Percentiles rank a stretch among this genome's conserved stretches.
Conservation (phyloP, 2,797 vertebrate species). For the Eutrigla gurnardus region DNA sequence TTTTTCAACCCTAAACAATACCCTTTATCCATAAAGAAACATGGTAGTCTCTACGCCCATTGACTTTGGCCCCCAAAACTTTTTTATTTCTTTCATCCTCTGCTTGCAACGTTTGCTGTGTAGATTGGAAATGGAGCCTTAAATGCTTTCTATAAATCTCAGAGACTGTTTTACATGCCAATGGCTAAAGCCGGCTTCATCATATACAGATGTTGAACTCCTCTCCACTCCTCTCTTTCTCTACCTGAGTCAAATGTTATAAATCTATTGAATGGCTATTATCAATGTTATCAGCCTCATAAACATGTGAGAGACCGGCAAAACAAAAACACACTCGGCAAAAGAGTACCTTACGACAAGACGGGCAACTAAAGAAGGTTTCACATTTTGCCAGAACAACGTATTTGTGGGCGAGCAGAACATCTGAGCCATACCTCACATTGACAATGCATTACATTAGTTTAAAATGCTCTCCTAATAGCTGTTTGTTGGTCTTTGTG, state of each 20-base stretch:
- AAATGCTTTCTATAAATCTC: slow-evolving; percentile 57
- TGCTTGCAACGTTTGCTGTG: slow-evolving; percentile 30
- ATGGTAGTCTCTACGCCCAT: not conserved
- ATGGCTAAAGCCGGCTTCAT: slow-evolving; percentile 73
- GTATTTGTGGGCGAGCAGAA: no score
- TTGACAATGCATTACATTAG: no score
- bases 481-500: no score
- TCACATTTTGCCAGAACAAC: no score
- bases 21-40: not conserved
- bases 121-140: slow-evolving; percentile 59
- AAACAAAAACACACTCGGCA: not conserved
- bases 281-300: not conserved
- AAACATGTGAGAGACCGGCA: not conserved
- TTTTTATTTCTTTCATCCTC: slow-evolving; percentile 30
- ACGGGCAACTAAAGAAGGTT: no score
- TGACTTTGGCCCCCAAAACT: slow-evolving; percentile 17
- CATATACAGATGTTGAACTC: slow-evolving; percentile 59
- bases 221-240: slow-evolving; percentile 23
- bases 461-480: no score
- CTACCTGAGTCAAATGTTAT: not conserved
- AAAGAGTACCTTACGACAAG: no score
- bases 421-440: no score
- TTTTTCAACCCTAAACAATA: slow-evolving; percentile 8
- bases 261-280: not conserved
- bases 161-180: slow-evolving; percentile 39